Conservation (phyloP, 2,888 invertebrate genomes). For the Urechis unicinctus region DNA sequence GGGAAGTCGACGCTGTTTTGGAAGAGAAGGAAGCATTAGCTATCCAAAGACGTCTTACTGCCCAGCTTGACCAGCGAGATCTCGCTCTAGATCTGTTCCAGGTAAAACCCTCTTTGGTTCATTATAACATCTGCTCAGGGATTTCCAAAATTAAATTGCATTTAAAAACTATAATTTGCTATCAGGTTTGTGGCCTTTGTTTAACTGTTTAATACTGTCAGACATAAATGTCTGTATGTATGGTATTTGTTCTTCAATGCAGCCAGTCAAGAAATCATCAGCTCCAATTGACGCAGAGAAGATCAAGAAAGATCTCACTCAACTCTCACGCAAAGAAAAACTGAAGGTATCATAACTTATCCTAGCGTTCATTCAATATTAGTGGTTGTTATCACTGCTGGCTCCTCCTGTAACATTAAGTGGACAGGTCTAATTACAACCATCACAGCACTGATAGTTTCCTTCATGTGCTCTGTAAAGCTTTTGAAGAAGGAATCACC, state of each 20-base stretch:
- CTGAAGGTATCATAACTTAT: constrained; percentile 10
- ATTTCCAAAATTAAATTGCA: no score
- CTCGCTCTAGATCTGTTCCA: constrained; percentile 37
- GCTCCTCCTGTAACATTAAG: no score
- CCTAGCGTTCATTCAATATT: no score
- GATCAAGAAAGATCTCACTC: constrained; percentile 70
- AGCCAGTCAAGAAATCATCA: constrained; percentile 5
- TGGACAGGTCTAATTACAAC: no score
- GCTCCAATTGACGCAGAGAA: constrained; percentile 35
- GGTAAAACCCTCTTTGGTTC: no score
- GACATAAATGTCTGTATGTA: no score
- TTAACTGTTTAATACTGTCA: no score
- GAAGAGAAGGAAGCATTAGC: constrained; percentile 47
- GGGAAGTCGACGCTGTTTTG: constrained; percentile 42
- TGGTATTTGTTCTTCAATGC: neutral
- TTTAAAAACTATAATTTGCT: neutral
- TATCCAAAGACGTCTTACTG: constrained; percentile 42
- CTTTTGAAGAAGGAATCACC: constrained; percentile 79
- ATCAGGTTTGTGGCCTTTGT: constrained; percentile 25
- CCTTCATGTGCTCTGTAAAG: no score
- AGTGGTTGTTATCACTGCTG: no score
- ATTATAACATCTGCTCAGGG: no score
- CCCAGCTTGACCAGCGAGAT: constrained; percentile 43
- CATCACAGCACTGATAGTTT: no score
- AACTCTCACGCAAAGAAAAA: constrained; percentile 70